Percentiles rank a stretch among this genome's conserved stretches.
These are phyloP conservation scores for Coleophora flavipennella DNA, from an alignment of 2,888 invertebrate genomes.

Conservation along the genomic window DNA sequence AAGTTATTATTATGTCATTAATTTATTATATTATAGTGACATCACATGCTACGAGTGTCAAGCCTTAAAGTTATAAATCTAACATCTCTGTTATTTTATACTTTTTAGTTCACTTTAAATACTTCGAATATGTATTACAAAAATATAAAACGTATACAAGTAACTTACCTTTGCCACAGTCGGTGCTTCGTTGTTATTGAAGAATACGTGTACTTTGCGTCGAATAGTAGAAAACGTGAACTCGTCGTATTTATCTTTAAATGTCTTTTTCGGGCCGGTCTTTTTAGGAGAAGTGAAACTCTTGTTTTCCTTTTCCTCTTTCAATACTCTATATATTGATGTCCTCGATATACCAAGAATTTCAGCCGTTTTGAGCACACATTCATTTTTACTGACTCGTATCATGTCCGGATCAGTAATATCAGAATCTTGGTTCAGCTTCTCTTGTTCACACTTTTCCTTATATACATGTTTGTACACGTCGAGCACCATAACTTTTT, in stretches of 20 bases:
- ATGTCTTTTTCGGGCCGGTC: too few species aligned
- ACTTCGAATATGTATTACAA: too few species aligned
- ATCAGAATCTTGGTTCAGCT: too few species aligned
- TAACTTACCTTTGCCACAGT: constrained; percentile 1
- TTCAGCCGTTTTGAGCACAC: constrained; percentile 1
- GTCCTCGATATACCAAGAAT: constrained; percentile 1
- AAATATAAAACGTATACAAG: neutral
- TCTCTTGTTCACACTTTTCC: neutral
- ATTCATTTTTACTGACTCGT: constrained; percentile 1
- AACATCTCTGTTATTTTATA: too few species aligned
- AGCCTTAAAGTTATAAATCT: too few species aligned
- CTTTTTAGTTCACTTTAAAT: too few species aligned
- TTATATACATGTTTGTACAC: neutral
- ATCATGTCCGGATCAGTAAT: neutral
- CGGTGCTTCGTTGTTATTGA: constrained; percentile 2
- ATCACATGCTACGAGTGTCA: too few species aligned
- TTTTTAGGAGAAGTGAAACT: neutral
- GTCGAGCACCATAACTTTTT: neutral
- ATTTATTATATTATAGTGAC: too few species aligned
- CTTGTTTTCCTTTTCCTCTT: constrained; percentile 2
- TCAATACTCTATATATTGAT: constrained; percentile 1
- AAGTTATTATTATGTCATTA: too few species aligned
- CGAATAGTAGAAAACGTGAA: too few species aligned
- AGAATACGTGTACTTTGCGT: neutral
- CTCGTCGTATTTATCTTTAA: too few species aligned